phyloP scores from a whole-genome alignment of 2,888 invertebrate species.

The Drosophila nr. medialis region DNA sequence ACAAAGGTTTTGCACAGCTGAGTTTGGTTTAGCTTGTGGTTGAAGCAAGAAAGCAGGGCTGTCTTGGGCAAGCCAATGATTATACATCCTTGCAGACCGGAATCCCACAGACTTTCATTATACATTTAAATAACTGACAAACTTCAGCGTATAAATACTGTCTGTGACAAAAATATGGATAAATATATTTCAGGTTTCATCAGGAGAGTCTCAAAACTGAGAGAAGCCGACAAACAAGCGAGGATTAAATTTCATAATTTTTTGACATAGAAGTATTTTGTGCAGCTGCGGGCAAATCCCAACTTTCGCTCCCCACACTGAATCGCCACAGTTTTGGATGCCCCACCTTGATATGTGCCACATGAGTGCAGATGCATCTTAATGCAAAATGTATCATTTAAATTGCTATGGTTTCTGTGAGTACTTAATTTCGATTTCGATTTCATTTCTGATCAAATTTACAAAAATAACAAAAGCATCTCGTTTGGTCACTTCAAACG shows the following conservation, averaged over 20 bases:
- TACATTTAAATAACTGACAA: too few relatives aligned
- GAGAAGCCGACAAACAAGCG: not conserved
- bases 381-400: too few relatives aligned
- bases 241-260: not conserved
- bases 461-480: not conserved
- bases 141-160: too few relatives aligned
- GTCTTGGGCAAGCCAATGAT: too few relatives aligned
- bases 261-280: not conserved
- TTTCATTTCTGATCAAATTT: not conserved
- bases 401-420: too few relatives aligned
- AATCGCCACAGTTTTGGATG: not conserved
- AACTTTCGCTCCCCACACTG: slow-evolving; percentile 1
- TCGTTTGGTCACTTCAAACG: slow-evolving; percentile 2
- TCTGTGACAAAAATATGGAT: too few relatives aligned
- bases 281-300: slow-evolving; percentile 1
- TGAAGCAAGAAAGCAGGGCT: too few relatives aligned
- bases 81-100: too few relatives aligned
- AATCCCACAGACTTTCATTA: too few relatives aligned
- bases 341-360: not conserved
- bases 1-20: not conserved
- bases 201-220: not conserved
- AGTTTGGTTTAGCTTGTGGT: not conserved
- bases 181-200: not conserved
- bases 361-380: slow-evolving; percentile 5
- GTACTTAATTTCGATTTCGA: not conserved